Conservation (phyloP, 2,797 vertebrate genomes). For the Meriones psammophilus region DNA sequence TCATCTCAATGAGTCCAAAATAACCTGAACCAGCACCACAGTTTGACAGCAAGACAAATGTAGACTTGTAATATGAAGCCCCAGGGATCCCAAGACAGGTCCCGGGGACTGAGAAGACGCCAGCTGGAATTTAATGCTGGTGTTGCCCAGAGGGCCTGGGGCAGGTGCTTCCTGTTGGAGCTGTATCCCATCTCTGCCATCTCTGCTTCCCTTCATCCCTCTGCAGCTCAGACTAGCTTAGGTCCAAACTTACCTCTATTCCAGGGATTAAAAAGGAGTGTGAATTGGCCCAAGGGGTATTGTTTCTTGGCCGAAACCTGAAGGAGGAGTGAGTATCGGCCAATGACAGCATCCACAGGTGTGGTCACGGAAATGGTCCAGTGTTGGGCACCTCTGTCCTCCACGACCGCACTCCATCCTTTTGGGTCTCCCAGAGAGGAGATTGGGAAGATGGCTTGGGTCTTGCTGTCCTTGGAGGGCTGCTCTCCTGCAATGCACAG, state of each 20-base stretch:
- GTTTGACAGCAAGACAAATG: background rate
- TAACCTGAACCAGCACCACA: background rate
- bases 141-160: background rate
- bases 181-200: background rate
- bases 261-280: constrained; percentile 97
- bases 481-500: constrained; percentile 89
- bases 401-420: constrained; percentile 91
- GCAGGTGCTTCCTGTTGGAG: background rate
- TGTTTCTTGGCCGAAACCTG: constrained; percentile 77
- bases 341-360: constrained; percentile 92
- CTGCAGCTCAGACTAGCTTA: background rate
- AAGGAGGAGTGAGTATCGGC: constrained; percentile 92
- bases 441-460: constrained; percentile 91
- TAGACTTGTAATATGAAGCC: constrained; percentile 6
- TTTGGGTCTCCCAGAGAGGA: constrained; percentile 88
- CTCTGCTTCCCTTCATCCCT: background rate
- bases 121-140: background rate
- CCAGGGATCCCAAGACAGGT: background rate
- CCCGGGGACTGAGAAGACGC: background rate
- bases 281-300: constrained; percentile 89
- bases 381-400: constrained; percentile 87
- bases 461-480: constrained; percentile 89
- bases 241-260: constrained; percentile 89
- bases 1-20: background rate
- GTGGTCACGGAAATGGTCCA: constrained; percentile 91